A percentile compares a stretch with the other conserved stretches of the same genome.
Evolutionary conservation across 1,140 invertebrate genomes (phyloP).

Genomic region (Anoplolepis gracilipes): DNA sequence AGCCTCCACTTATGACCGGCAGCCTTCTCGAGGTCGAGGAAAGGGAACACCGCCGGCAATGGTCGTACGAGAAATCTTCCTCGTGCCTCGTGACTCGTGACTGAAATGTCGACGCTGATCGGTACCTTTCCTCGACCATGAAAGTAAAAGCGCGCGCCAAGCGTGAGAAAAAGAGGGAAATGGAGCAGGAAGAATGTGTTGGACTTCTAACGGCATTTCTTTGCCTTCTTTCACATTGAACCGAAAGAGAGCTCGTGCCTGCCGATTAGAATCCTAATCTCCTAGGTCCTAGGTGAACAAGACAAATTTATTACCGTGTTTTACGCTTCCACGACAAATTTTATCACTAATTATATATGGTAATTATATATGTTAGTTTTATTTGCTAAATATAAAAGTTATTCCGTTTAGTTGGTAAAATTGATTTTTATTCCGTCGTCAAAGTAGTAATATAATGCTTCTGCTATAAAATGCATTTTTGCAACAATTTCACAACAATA

Average conservation of each 20-base stretch:
- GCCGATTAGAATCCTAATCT: background rate
- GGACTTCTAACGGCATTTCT: too few relatives aligned
- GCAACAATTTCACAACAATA: too few relatives aligned
- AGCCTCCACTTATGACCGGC: background rate
- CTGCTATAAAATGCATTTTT: background rate
- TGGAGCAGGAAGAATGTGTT: constrained; percentile 39
- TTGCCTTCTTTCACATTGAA: constrained; percentile 1
- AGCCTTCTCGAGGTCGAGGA: constrained; percentile 72
- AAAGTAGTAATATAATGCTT: background rate
- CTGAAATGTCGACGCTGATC: constrained; percentile 52
- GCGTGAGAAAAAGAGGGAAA: constrained; percentile 27
- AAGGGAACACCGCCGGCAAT: constrained; percentile 55
- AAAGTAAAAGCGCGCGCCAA: constrained; percentile 60
- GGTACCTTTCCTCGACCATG: constrained; percentile 66
- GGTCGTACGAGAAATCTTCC: constrained; percentile 68
- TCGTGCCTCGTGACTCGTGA: too few relatives aligned
- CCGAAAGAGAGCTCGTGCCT: background rate
- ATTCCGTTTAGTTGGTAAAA: background rate
- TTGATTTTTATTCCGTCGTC: background rate
- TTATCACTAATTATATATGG: background rate
- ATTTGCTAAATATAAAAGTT: background rate
- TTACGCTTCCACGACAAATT: background rate
- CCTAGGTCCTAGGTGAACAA: too few relatives aligned
- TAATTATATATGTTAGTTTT: background rate
- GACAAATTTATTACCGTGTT: background rate